These are phyloP conservation scores for Drosophila saltans DNA, from an alignment of 1,140 invertebrate species.

Conservation along the genomic window DNA sequence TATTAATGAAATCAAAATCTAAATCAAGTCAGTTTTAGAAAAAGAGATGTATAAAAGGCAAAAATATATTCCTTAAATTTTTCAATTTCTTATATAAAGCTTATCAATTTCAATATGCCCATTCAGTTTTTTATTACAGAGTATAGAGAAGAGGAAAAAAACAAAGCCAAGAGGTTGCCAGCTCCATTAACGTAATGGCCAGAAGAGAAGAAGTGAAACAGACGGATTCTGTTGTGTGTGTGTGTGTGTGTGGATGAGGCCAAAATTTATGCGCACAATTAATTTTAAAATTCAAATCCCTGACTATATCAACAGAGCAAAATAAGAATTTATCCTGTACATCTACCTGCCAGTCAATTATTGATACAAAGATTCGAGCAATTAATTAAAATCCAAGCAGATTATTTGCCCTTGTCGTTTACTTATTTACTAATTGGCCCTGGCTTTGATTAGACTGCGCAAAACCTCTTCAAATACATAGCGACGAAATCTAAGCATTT, in stretches of 20 bases:
- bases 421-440: slow-evolving; percentile 70
- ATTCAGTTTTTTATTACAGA: not conserved
- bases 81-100: no score
- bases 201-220: not conserved
- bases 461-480: slow-evolving; percentile 22
- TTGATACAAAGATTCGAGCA: slow-evolving; percentile 33
- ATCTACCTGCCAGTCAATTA: slow-evolving; percentile 60
- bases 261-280: slow-evolving; percentile 77
- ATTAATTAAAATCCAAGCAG: slow-evolving; percentile 70
- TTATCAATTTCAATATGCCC: not conserved
- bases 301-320: slow-evolving; percentile 42
- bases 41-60: no score
- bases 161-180: slow-evolving; percentile 57
- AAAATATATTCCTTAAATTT: no score
- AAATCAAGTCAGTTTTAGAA: no score
- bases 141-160: slow-evolving; percentile 15
- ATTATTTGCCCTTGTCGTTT: slow-evolving; percentile 41
- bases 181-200: slow-evolving; percentile 46
- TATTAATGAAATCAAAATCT: no score
- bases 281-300: slow-evolving; percentile 78
- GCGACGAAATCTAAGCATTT: slow-evolving; percentile 21
- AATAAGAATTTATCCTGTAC: slow-evolving; percentile 41
- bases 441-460: slow-evolving; percentile 47
- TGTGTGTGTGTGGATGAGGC: slow-evolving; percentile 21
- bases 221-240: slow-evolving; percentile 21